phyloP scores from a whole-genome alignment of 1,140 invertebrate genomes.

The Bursaphelenchus mucronatus region DNA sequence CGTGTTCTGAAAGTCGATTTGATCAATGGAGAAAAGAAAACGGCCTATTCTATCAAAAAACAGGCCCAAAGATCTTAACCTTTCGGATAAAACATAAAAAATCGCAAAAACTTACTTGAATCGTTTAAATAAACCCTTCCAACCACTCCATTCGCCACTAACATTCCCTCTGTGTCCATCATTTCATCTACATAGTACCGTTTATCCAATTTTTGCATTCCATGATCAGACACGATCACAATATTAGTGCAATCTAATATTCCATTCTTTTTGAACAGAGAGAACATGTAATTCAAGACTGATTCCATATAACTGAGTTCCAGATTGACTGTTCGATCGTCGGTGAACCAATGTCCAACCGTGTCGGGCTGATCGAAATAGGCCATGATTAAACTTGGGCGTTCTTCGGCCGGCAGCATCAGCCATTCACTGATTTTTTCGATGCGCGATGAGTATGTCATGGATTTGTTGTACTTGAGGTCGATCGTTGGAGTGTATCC shows the following conservation, averaged over 20 bases:
- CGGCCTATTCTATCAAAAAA: not conserved
- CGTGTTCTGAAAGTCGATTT: not conserved
- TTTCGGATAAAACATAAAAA: too few species aligned
- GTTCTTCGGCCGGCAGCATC: conserved; percentile 62
- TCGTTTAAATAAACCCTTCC: conserved; percentile 34
- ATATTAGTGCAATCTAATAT: conserved; percentile 54
- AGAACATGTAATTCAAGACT: conserved; percentile 53
- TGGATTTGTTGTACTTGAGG: conserved; percentile 35
- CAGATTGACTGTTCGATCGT: conserved; percentile 46
- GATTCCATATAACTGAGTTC: conserved; percentile 46
- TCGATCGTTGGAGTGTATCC: conserved; percentile 43
- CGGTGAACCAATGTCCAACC: conserved; percentile 60
- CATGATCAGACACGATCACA: conserved; percentile 57
- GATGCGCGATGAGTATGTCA: conserved; percentile 40
- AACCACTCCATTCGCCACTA: conserved; percentile 38
- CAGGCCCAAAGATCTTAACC: too few species aligned
- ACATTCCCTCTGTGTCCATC: conserved; percentile 33
- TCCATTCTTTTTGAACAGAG: conserved; percentile 37
- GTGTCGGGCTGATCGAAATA: conserved; percentile 74
- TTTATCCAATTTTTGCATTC: conserved; percentile 47
- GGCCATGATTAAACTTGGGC: conserved; percentile 65
- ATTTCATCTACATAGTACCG: conserved; percentile 33
- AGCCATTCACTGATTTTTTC: conserved; percentile 66
- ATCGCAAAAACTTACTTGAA: conserved; percentile 30
- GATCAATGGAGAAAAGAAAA: not conserved